phyloP scores from a whole-genome alignment of 2,888 invertebrate species.

The Chloroclystis v-ata region DNA sequence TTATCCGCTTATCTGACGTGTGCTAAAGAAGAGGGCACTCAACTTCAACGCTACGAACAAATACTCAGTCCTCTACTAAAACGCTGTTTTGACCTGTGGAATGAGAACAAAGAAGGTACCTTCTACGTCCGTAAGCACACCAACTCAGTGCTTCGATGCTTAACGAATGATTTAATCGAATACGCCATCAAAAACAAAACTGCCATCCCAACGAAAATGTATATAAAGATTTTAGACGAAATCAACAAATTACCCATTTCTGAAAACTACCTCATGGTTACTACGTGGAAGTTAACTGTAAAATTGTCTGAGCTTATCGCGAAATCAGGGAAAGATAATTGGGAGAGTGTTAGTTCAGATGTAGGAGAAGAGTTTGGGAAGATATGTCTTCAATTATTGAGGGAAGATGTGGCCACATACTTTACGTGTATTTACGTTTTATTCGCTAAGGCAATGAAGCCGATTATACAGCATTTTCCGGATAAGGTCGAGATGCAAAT shows the following conservation, averaged over 20 bases:
- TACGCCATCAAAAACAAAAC: slow-evolving; percentile 32
- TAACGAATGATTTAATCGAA: slow-evolving; percentile 37
- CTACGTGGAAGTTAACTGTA: slow-evolving; percentile 43
- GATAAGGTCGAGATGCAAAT: slow-evolving; percentile 23
- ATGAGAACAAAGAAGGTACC: slow-evolving; percentile 29
- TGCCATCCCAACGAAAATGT: slow-evolving; percentile 40
- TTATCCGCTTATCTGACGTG: slow-evolving; percentile 45
- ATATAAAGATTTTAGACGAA: slow-evolving; percentile 33
- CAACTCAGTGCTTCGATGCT: slow-evolving; percentile 31
- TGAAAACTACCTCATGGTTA: slow-evolving; percentile 49
- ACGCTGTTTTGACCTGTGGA: slow-evolving; percentile 37
- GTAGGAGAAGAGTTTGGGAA: slow-evolving; percentile 41
- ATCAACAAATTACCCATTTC: slow-evolving; percentile 36
- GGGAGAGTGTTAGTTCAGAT: slow-evolving; percentile 31
- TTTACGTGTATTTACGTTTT: slow-evolving; percentile 49
- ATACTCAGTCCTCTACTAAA: slow-evolving; percentile 43
- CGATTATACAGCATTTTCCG: slow-evolving; percentile 21
- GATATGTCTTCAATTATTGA: slow-evolving; percentile 42
- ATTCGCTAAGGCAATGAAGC: slow-evolving; percentile 38
- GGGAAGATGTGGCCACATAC: slow-evolving; percentile 41
- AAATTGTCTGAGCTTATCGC: slow-evolving; percentile 37
- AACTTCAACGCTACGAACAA: slow-evolving; percentile 42
- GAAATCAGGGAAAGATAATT: slow-evolving; percentile 25
- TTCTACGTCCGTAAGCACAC: slow-evolving; percentile 32
- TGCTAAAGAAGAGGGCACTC: slow-evolving; percentile 38